Base-by-base conservation (phyloP, 2,113 vertebrate species). In the Sapajus apella region DNA sequence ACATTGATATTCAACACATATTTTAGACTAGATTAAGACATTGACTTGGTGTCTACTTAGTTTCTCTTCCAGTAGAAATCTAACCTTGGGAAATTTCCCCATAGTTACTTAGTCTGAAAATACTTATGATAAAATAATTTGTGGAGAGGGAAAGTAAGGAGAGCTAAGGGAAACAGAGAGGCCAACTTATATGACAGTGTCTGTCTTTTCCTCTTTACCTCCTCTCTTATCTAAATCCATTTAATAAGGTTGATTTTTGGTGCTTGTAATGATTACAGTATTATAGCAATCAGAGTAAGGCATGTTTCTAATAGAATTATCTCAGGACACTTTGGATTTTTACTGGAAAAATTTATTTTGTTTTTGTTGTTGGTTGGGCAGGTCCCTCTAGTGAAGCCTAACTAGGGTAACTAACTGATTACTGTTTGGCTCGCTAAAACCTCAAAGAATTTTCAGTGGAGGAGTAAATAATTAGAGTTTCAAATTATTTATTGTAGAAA, bases 291-390 rank as follows among this genome's bases (percentile, higher is more conserved):
- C 56, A 76, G 40, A 75, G 32, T 86, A 83, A 61, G 35, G 58
- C 72, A n/a, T 61, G 5, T 87, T 96, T 94, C 43, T 96, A 68
- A 80, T 90, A 81, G 56, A 95, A 45, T 68, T 76, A 61, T 76
- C 27, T 94, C 70, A 85, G 37, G 43, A 86, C 11, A 18, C 12
- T 16, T 96, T 95, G 70, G 20, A 8, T 68, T 95, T 83, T 96
- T 86, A 32, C 45, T 91, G 30, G 27, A 73, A 95, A 72, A 94
- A 14, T 75, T 95, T 76, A 50, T 83, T 93, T 95, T 91, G 27
- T 21, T 93, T 91, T 96, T 90, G 17, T 45, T 89, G 73, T 95
- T 96, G 55, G 23, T 77, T 94, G 18, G 70, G 16, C 72, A 35
- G 68, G n/a, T 95, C 35, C 55, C 52, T 94, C 32, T 95, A 21